These are phyloP conservation scores for Hiodon tergisus DNA, from an alignment of 2,113 vertebrate species.

Conservation along the genomic window DNA sequence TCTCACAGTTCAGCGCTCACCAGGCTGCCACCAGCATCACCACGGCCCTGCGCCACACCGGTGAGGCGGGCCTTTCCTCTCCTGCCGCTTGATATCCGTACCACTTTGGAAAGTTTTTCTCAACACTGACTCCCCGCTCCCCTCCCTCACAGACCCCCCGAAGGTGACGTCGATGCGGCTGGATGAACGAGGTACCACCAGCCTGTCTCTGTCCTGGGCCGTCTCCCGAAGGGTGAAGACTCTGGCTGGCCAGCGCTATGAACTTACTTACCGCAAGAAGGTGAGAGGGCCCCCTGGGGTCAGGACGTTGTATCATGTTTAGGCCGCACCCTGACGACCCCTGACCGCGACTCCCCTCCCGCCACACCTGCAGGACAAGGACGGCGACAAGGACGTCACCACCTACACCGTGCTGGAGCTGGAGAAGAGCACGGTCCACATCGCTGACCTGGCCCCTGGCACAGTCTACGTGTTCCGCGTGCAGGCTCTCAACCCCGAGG, in stretches of 20 bases:
- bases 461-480: slow-evolving; percentile 82
- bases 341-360: background rate
- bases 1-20: slow-evolving; percentile 64
- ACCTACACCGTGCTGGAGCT: slow-evolving; percentile 84
- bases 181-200: slow-evolving; percentile 71
- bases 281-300: slow-evolving; percentile 48
- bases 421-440: slow-evolving; percentile 72
- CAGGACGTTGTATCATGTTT: background rate
- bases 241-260: slow-evolving; percentile 76
- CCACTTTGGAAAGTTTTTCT: no score
- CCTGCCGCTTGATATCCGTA: background rate
- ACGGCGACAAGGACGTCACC: slow-evolving; percentile 75
- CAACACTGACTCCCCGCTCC: background rate
- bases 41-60: slow-evolving; percentile 80
- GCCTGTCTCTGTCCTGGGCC: slow-evolving; percentile 79
- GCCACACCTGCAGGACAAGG: slow-evolving; percentile 46
- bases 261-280: slow-evolving; percentile 95
- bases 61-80: slow-evolving; percentile 44
- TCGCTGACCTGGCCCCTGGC: slow-evolving; percentile 71
- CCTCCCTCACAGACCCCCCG: slow-evolving; percentile 72
- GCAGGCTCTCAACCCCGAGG: slow-evolving; percentile 74
- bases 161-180: slow-evolving; percentile 79
- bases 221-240: slow-evolving; percentile 71
- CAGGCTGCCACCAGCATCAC: slow-evolving; percentile 60
- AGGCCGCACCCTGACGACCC: no score